phyloP scores from a whole-genome alignment of 2,888 invertebrate species.

The Leucophenga montana region DNA sequence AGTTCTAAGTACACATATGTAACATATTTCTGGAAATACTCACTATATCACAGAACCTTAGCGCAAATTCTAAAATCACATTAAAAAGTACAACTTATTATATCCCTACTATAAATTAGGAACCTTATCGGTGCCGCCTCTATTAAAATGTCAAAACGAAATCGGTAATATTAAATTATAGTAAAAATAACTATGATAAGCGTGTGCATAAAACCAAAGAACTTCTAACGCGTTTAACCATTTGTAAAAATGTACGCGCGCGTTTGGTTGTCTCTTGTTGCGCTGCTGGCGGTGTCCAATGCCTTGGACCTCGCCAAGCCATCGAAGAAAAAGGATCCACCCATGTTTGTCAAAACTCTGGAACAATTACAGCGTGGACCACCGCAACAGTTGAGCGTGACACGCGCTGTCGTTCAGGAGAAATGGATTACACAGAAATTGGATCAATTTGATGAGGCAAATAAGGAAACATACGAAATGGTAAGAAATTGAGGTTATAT shows the following conservation, averaged over 20 bases:
- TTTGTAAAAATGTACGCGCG: conserved; percentile 53
- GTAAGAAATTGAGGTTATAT: conserved; percentile 37
- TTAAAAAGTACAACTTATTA: no score
- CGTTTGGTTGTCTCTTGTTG: conserved; percentile 40
- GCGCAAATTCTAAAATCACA: no score
- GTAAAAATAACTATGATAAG: no score
- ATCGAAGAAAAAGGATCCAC: neutral
- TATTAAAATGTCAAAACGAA: no score
- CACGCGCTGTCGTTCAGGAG: conserved; percentile 42
- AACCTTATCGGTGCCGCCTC: no score
- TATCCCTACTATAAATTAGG: no score
- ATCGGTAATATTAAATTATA: no score
- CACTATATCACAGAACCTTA: no score
- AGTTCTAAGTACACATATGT: no score
- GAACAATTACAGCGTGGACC: conserved; percentile 71
- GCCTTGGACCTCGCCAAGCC: conserved; percentile 41
- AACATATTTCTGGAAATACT: no score
- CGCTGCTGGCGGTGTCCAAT: conserved; percentile 38
- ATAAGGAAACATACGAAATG: conserved; percentile 76
- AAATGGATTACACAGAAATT: conserved; percentile 76
- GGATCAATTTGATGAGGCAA: conserved; percentile 77
- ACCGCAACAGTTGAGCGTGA: conserved; percentile 44
- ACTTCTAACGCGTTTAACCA: conserved; percentile 30
- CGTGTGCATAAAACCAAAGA: no score
- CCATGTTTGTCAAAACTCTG: conserved; percentile 48